Base-by-base conservation (phyloP, 2,888 invertebrate genomes). In the Himalopsyche anomala region DNA sequence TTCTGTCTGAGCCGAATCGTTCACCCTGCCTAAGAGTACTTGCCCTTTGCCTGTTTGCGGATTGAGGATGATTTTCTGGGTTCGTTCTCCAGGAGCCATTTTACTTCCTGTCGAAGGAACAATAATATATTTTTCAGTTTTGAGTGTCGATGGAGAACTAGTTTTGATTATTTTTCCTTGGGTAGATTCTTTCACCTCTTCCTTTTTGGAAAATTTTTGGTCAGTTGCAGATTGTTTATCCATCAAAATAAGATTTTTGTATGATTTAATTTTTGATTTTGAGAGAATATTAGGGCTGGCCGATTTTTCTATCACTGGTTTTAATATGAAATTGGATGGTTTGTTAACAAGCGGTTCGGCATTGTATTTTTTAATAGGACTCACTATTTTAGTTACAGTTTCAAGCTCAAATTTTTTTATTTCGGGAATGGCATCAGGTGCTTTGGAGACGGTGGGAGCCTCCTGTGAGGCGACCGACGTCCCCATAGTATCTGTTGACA, bases 401-500 rank as follows among this genome's bases (percentile, higher is more conserved):
- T 81, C 85, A 28, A 55, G 15, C 38, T 83, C 82, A 2, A 79
- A 51, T 56, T 74, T 81, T n/a, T 80, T 83, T 11, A 55, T 17
- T 42, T 83, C 79, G 5, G 55, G 81, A 6, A 74, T 36, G 4
- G 11, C 62, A 19, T 74, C 38, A 74, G 83, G 45, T 5, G 82
- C 62, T 54, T 82, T 82, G 56, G 45, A 19, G 5, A 84, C 40
- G n/a, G 81, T 12, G 19, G 62, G 40, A 9, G 54, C 54, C 62
- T 80, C 54, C 54, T 69, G 19, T 15, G 81, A 69, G 9, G 69
- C 19, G 5, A 36, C 74, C 2, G 74, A 3, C 28, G 74, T 38
- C 12, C 74, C 15, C 6, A 95, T 94, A 89, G 91, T 95, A 90
- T 95, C 95, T 0, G 95, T 94, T 0, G 95, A 95, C 86, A 96